Evolutionary conservation across 2,888 invertebrate genomes (phyloP).

Genomic region (Agrochola lota): DNA sequence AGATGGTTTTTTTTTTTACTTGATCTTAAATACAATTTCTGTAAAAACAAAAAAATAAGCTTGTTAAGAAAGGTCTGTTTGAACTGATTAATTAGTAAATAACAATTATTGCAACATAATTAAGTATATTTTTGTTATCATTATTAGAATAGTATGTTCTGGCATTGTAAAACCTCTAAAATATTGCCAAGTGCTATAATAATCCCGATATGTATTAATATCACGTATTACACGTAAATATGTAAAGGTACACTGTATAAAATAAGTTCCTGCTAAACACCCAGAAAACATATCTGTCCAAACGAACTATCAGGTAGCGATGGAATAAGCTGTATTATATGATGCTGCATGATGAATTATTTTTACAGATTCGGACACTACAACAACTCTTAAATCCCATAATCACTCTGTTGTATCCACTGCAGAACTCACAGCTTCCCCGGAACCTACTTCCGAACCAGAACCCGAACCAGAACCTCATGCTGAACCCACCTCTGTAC

Average conservation of each 20-base stretch:
- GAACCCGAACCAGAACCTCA: slow-evolving; percentile 60
- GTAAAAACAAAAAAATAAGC: too few species aligned
- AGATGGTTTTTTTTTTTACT: too few species aligned
- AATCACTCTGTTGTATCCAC: slow-evolving; percentile 68
- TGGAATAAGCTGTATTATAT: slow-evolving; percentile 71
- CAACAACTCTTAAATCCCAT: slow-evolving; percentile 78
- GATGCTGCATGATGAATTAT: slow-evolving; percentile 86
- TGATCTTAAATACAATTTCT: background rate
- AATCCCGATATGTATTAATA: background rate
- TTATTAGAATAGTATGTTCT: too few species aligned
- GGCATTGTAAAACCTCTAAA: background rate
- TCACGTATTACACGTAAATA: background rate
- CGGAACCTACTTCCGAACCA: slow-evolving; percentile 76
- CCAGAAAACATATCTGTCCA: background rate
- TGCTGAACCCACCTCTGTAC: background rate
- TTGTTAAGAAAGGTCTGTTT: background rate
- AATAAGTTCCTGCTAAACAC: background rate
- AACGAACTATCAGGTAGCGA: slow-evolving; percentile 50
- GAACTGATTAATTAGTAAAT: background rate
- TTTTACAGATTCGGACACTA: slow-evolving; percentile 87
- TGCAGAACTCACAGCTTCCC: slow-evolving; percentile 64
- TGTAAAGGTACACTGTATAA: background rate
- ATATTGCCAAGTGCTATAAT: background rate
- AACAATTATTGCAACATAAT: background rate
- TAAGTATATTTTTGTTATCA: background rate